A percentile compares a stretch with the other conserved stretches of the same genome.
These are phyloP conservation scores for Podarcis muralis DNA, from an alignment of 2,113 vertebrate genomes.

Conservation along the genomic window DNA sequence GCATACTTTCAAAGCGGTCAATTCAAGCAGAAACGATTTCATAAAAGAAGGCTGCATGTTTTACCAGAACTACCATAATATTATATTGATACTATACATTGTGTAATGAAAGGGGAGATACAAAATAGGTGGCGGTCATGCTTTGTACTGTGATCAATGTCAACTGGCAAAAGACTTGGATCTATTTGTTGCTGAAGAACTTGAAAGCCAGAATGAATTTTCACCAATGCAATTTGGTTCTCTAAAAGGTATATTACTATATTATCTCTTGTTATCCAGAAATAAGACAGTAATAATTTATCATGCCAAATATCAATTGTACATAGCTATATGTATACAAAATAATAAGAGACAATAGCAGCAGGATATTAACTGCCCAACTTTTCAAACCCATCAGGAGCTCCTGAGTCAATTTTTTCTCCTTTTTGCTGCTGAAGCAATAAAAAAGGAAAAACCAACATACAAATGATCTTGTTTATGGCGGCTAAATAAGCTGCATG, in stretches of 20 bases:
- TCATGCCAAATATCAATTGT: background rate
- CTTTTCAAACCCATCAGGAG: constrained; percentile 60
- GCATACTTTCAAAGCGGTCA: background rate
- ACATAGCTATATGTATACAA: background rate
- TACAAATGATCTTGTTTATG: constrained; percentile 87
- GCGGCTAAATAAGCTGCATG: constrained; percentile 83
- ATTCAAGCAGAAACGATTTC: background rate
- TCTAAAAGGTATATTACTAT: background rate
- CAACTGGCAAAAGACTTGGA: background rate
- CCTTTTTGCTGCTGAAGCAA: constrained; percentile 71
- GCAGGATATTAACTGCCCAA: constrained; percentile 52
- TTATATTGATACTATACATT: background rate
- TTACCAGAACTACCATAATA: background rate
- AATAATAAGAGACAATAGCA: constrained; percentile 25
- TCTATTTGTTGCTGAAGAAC: background rate
- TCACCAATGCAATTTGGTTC: background rate
- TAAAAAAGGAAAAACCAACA: constrained; percentile 85
- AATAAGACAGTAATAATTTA: background rate
- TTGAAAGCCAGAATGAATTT: background rate
- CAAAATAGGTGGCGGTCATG: background rate
- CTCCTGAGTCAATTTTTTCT: constrained; percentile 55
- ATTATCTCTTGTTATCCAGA: background rate
- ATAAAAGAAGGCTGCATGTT: background rate
- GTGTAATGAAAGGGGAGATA: background rate
- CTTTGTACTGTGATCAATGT: background rate